These are phyloP conservation scores for Bradypus variegatus DNA, from an alignment of 2,797 vertebrate genomes.

Conservation along the genomic window DNA sequence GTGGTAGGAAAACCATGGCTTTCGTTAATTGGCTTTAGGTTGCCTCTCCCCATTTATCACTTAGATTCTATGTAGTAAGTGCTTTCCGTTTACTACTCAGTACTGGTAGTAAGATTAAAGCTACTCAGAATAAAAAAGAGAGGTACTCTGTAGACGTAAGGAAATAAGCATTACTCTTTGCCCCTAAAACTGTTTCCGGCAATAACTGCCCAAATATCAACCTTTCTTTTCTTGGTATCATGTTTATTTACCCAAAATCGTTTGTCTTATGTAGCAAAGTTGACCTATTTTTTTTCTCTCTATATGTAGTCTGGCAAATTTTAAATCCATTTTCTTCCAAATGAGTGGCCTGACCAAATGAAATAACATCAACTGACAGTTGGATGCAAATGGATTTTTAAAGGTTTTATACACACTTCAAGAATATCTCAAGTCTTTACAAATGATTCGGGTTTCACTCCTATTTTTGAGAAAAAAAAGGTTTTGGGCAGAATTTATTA, in stretches of 20 bases:
- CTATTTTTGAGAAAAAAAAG: slow-evolving; percentile 26
- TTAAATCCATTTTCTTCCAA: neutral
- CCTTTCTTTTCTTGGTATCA: neutral
- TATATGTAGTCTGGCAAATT: neutral
- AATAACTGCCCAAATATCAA: neutral
- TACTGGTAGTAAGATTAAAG: neutral
- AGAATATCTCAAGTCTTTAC: slow-evolving; percentile 3
- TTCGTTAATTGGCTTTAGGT: neutral
- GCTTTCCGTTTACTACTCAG: neutral
- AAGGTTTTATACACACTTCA: slow-evolving; percentile 32
- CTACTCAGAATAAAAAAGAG: neutral
- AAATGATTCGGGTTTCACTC: slow-evolving; percentile 15
- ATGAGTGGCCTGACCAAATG: neutral
- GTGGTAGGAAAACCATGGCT: neutral
- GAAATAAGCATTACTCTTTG: neutral
- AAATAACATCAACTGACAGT: slow-evolving; percentile 33
- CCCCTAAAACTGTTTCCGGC: neutral
- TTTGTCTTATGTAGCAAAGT: neutral
- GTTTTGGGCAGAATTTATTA: neutral
- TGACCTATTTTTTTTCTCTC: neutral
- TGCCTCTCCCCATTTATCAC: no score
- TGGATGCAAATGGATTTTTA: slow-evolving; percentile 44
- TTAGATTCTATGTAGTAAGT: neutral
- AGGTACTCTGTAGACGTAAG: no score
- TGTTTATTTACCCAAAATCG: neutral